Evolutionary conservation across 2,888 invertebrate species (phyloP), one percentile per base, ranked within the genome.

Genomic region (Eledone cirrhosa): DNA sequence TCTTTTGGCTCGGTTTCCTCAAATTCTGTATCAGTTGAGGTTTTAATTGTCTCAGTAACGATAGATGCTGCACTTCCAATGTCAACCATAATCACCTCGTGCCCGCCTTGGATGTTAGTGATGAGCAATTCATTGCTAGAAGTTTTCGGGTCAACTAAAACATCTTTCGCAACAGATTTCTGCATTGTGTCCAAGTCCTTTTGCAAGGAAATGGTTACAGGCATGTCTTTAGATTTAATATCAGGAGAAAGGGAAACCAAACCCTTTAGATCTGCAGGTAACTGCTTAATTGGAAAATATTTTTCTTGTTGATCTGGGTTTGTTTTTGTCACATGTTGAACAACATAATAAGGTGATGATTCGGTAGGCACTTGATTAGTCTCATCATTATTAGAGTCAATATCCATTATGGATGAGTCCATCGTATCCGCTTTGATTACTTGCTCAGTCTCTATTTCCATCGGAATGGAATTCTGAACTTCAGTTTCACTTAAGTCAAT

Each of bases 381-480:
- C 14, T 16, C 72, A 33, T 31, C 72, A 41, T 72, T 33, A 27
- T 72, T 41, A 13, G 67, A 19, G 22, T 67, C 67, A 67, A 29
- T 67, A 29, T 67, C 27, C 27, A 14, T 29, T 22, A 19, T 24
- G 19, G 29, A 67, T 29, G 27, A 27, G 2, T 31, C 67, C 8
- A 67, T 67, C 5, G 41, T 41, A 31, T 72, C 72, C 29, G 29
- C 33, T 22, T 72, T 72, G 72, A 72, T 72, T 22, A 72, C 31
- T 72, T 72, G 72, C 11, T 72, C 72, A 72, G 72, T 72, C 31
- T 72, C 72, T 72, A 72, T 72, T 27, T 72, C 72, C 72, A 72
- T 72, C 22, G 72, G 72, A 1, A 72, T 72, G 13, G 72, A 72
- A 19, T 72, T 72, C 24, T 41, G 72, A n/a, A 72, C 72, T 33